Conservation (phyloP, 2,888 invertebrate species). For the Tetragnatha montana region DNA sequence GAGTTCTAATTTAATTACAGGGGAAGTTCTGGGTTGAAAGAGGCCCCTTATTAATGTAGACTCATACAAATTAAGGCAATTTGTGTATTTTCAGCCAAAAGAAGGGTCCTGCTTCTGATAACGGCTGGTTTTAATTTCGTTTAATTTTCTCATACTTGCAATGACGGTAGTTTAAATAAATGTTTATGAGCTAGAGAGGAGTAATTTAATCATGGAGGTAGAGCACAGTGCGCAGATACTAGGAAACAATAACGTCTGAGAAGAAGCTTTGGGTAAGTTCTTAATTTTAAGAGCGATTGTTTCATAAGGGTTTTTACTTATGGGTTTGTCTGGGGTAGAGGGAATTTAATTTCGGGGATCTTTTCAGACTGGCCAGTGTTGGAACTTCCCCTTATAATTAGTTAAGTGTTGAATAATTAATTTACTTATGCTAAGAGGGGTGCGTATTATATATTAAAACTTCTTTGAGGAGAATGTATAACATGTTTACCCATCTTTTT, state of each 20-base stretch:
- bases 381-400: too few relatives aligned
- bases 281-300: not conserved
- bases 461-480: too few relatives aligned
- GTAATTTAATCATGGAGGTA: slow-evolving; percentile 52
- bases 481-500: too few relatives aligned
- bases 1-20: slow-evolving; percentile 58
- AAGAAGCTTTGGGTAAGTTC: not conserved
- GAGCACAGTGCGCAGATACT: slow-evolving; percentile 23
- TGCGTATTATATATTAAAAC: too few relatives aligned
- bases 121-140: slow-evolving; percentile 63
- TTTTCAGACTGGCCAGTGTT: too few relatives aligned
- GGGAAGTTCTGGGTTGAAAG: slow-evolving; percentile 30
- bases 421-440: too few relatives aligned
- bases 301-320: too few relatives aligned
- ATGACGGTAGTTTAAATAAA: slow-evolving; percentile 63
- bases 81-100: slow-evolving; percentile 54
- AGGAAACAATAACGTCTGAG: slow-evolving; percentile 40
- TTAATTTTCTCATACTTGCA: slow-evolving; percentile 56
- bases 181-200: slow-evolving; percentile 52
- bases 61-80: slow-evolving; percentile 57
- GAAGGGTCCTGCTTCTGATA: slow-evolving; percentile 34
- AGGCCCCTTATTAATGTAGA: slow-evolving; percentile 51
- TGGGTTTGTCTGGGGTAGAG: too few relatives aligned
- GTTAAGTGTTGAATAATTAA: too few relatives aligned
- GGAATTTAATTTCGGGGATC: too few relatives aligned